Evolutionary conservation across 2,888 invertebrate genomes (phyloP), one percentile per base, ranked within the genome.

Genomic region (Metellina segmentata): DNA sequence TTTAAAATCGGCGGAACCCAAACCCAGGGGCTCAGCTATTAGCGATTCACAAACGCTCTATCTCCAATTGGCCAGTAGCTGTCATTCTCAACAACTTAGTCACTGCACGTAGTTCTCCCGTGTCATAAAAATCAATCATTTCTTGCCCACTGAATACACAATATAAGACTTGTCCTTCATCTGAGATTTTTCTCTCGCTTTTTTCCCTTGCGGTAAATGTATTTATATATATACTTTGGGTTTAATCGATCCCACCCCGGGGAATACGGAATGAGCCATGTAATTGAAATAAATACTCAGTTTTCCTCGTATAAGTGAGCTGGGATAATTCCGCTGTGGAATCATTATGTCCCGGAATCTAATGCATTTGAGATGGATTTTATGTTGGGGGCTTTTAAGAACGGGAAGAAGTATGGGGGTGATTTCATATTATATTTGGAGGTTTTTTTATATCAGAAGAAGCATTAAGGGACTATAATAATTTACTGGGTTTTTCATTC

Each of bases 111-210:
- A 85, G 48, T 34, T 19, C 71, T 75, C 72, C 71, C 61, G 16
- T 90, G 89, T 90, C 85, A 85, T 78, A 85, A 83, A 85, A 83
- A 90, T 90, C 89, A 83, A 90, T 90, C 89, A 90, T 79, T 72
- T 71, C 53, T 20, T 52, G 53, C 83, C 78, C 16, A 53, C 89
- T 83, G 85, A 83, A 90, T 85, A 78, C 83, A 48, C 89, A 90
- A 90, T 90, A 72, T 34, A 20, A 53, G 85, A 61, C 20, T 70
- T 79, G 48, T 51, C 77, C 77, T 71, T 82, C 53, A 34, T 51
- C 77, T 34, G 53, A 71, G 48, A 78, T 85, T 90, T 89, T 52
- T 71, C 13, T 19, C 16, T 20, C 48, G n/a, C 16, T 85, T 86
- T 79, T 79, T 81, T 72, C 19, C 13, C n/a, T 20, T 16, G 69